Conservation (phyloP, 2,888 invertebrate species). For the Caenorhabditis macrosperma region DNA sequence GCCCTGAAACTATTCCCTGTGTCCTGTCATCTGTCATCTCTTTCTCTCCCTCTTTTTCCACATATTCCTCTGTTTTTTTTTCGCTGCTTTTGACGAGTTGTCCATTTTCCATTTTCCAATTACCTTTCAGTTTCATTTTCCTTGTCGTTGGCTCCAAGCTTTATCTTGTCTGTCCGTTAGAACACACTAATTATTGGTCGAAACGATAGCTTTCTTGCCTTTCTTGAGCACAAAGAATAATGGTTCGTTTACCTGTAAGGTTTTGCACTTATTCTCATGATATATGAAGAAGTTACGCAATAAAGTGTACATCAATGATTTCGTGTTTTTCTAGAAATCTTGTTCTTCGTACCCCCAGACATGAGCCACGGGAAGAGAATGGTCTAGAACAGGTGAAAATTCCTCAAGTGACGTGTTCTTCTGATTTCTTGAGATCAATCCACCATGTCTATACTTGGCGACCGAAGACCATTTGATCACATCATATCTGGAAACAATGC, state of each 20-base stretch:
- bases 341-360: too few species aligned
- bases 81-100: slow-evolving; percentile 1
- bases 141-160: slow-evolving; percentile 14
- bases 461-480: slow-evolving; percentile 9
- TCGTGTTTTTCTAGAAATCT: too few species aligned
- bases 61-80: neutral
- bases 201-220: slow-evolving; percentile 53
- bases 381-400: too few species aligned
- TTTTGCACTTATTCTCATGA: slow-evolving; percentile 14
- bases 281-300: slow-evolving; percentile 11
- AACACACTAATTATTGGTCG: slow-evolving; percentile 3
- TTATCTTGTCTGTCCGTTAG: slow-evolving; percentile 1
- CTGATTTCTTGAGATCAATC: neutral
- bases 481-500: neutral
- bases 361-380: too few species aligned
- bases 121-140: slow-evolving; percentile 8
- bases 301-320: neutral
- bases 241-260: neutral
- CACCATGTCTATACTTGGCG: neutral
- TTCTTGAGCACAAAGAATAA: slow-evolving; percentile 22
- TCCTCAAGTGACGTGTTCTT: too few species aligned
- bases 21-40: slow-evolving; percentile 3
- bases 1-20: slow-evolving; percentile 9
- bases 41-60: neutral
- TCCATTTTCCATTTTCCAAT: too few species aligned